Evolutionary conservation across 2,113 vertebrate species (phyloP).

Genomic region (Xiphophorus hellerii): DNA sequence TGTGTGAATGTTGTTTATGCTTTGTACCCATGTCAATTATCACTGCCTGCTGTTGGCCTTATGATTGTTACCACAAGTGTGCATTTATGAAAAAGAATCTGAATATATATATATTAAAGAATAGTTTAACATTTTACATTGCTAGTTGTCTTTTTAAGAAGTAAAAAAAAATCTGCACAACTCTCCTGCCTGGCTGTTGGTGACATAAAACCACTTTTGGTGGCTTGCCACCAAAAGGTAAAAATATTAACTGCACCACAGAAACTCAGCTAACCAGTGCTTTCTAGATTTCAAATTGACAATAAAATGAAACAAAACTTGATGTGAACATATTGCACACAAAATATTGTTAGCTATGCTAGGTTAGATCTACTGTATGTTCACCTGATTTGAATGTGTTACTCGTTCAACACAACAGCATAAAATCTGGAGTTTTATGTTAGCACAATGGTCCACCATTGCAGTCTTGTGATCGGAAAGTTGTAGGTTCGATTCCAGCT

Average conservation of each 20-base stretch:
- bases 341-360: neutral
- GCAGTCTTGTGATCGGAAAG: no score
- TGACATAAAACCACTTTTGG: conserved; percentile 1
- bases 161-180: neutral
- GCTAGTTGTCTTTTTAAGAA: conserved; percentile 10
- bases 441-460: no score
- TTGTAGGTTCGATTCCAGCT: no score
- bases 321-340: neutral
- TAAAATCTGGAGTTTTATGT: no score
- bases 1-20: conserved; percentile 22
- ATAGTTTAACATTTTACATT: conserved; percentile 10
- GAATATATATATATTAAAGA: conserved; percentile 13
- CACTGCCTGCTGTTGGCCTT: conserved; percentile 50
- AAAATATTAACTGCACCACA: neutral
- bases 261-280: neutral
- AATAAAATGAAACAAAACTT: neutral
- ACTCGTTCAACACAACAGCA: no score
- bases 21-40: conserved; percentile 23
- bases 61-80: conserved; percentile 34
- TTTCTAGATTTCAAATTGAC: neutral
- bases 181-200: neutral
- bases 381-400: no score
- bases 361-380: no score
- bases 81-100: conserved; percentile 17
- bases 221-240: neutral